Conservation (phyloP, 2,797 vertebrate species). For the Coccyzus lansbergi region DNA sequence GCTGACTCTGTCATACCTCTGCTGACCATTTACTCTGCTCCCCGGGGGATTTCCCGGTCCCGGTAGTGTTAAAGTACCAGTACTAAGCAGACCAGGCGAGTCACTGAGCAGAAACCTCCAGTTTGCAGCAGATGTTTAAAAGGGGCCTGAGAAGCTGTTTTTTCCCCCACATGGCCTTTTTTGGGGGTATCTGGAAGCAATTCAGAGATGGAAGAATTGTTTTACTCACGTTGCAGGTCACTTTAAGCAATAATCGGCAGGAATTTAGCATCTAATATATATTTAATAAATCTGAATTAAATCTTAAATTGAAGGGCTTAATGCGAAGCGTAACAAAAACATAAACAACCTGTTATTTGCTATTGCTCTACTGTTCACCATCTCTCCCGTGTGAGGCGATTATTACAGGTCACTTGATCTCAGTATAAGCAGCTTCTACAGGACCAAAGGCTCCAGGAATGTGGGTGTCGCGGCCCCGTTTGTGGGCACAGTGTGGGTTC, state of each 20-base stretch:
- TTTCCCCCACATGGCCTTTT: background rate
- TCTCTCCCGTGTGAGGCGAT: background rate
- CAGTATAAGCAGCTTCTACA: background rate
- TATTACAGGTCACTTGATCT: background rate
- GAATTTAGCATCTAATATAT: background rate
- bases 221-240: background rate
- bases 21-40: background rate
- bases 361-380: background rate
- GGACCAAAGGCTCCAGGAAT: background rate
- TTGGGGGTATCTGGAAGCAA: background rate
- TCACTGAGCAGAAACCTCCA: background rate
- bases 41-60: background rate
- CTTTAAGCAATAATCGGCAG: background rate
- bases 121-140: background rate
- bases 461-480: fast-evolving
- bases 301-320: background rate
- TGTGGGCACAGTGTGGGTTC: fast-evolving
- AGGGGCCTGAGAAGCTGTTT: background rate
- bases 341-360: background rate
- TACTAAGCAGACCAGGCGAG: background rate
- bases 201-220: background rate
- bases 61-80: background rate
- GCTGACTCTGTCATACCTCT: background rate
- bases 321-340: background rate
- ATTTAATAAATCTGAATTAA: background rate